Evolutionary conservation across 2,888 invertebrate genomes (phyloP), one percentile per base, ranked within the genome.

Genomic region (Heliconius ismenius): DNA sequence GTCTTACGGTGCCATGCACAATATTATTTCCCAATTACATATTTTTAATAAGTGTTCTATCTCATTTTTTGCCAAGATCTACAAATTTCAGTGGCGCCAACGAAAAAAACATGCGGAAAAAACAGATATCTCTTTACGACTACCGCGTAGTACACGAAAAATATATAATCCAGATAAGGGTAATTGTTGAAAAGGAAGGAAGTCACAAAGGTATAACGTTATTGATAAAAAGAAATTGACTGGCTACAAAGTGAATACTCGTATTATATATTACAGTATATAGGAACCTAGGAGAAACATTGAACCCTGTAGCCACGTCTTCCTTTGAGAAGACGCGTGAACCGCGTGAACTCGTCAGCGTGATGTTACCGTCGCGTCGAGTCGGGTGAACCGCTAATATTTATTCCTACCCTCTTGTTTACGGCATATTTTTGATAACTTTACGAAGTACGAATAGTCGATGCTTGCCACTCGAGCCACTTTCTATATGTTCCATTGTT

Each of bases 61-160:
- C 3, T 11, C 58, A 10, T 10, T 65, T 65, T 65, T 11, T 13
- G n/a, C 1, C 65, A 21, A 32, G 10, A 39, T 4, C 2, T 15
- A 6, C 24, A 24, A 39, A 65, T 13, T 39, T 67, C 39, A 43
- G 9, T 36, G 70, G 58, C 28, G 58, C 11, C 26, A 21, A 3
- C 26, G 32, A 21, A 28, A 60, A 68, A 62, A 75, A 68, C 60
- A 74, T 39, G 36, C 39, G 75, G 75, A 75, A 70, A 73, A 76
- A 76, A 76, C 73, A 67, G 10, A 73, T 58, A 72, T 76, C 39
- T 58, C 58, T 58, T 32, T 32, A 70, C 28, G 13, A 58, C 54
- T 70, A n/a, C 28, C 54, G n/a, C 54, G n/a, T 58, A 36, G 24
- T 72, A 6, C 4, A 65, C 58, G 49, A 76, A 70, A 18, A 58